These are phyloP conservation scores for Oophaga pumilio DNA, from an alignment of 2,113 vertebrate species.

Conservation along the genomic window DNA sequence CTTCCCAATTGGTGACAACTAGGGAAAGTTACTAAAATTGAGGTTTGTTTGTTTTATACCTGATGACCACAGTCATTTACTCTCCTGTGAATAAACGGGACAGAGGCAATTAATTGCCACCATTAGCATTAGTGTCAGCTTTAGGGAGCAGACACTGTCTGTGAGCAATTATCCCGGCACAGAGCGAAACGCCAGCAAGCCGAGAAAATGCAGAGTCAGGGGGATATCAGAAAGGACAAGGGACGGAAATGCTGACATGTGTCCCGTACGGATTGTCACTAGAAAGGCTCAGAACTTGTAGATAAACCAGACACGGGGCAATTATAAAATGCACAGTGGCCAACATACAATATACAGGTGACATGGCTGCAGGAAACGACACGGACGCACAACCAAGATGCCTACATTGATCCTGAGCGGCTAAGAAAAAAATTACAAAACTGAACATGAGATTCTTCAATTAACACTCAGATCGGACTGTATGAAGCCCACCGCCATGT, in stretches of 20 bases:
- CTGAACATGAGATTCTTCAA: no score
- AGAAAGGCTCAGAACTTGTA: neutral
- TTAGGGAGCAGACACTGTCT: neutral
- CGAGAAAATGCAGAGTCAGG: conserved; percentile 14
- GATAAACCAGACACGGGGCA: neutral
- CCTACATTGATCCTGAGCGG: no score
- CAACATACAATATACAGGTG: neutral
- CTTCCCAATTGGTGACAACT: neutral
- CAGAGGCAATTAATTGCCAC: neutral
- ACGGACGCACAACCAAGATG: no score
- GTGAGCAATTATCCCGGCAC: neutral
- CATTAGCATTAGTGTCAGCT: neutral
- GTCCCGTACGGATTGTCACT: neutral
- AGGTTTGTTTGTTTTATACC: neutral
- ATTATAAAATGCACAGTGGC: neutral
- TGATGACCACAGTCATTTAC: neutral
- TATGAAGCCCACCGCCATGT: no score
- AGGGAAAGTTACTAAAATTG: neutral
- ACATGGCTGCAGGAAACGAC: neutral
- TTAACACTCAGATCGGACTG: no score
- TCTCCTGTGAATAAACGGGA: neutral
- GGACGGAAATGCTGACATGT: neutral
- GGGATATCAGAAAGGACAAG: no score
- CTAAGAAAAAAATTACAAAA: no score
- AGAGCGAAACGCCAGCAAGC: neutral